Conservation (phyloP, 2,113 vertebrate genomes). For the Pomatorhinus ruficollis region DNA sequence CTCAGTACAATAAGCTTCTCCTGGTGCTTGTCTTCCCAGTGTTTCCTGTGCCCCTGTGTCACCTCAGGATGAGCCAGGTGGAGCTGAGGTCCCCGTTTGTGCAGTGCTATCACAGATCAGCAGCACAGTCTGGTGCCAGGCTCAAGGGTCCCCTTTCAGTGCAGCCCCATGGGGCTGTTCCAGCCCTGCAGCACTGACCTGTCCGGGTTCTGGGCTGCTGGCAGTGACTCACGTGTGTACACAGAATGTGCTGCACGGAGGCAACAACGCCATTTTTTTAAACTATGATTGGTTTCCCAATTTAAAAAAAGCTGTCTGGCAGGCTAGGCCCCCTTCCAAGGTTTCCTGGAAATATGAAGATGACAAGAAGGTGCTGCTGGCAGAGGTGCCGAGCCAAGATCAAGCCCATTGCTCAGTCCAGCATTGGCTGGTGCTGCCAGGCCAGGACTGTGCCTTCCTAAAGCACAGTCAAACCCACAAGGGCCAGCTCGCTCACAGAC, state of each 20-base stretch:
- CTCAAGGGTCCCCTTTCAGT: not conserved
- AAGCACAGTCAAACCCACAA: not conserved
- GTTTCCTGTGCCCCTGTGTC: not conserved
- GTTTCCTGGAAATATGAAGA: not conserved
- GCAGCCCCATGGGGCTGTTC: not conserved
- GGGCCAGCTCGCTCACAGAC: accelerated
- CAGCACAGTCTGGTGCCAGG: accelerated
- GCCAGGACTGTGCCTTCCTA: not conserved
- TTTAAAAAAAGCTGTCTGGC: not conserved
- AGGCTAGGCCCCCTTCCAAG: conserved; percentile 18
- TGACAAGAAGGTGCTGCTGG: not conserved
- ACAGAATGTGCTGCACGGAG: not conserved
- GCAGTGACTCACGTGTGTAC: not conserved
- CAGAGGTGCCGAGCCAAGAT: not conserved
- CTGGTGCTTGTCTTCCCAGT: not conserved
- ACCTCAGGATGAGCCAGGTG: not conserved
- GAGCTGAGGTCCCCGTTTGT: accelerated
- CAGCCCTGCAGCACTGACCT: not conserved
- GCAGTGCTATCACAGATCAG: accelerated
- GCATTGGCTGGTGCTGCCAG: not conserved
- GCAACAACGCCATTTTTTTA: not conserved
- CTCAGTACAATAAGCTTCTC: not conserved
- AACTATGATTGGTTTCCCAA: not conserved
- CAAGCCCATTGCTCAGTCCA: accelerated
- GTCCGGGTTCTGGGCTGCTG: not conserved